These are phyloP conservation scores for Muscidifurax raptorellus DNA, from an alignment of 1,140 invertebrate genomes.

Conservation along the genomic window DNA sequence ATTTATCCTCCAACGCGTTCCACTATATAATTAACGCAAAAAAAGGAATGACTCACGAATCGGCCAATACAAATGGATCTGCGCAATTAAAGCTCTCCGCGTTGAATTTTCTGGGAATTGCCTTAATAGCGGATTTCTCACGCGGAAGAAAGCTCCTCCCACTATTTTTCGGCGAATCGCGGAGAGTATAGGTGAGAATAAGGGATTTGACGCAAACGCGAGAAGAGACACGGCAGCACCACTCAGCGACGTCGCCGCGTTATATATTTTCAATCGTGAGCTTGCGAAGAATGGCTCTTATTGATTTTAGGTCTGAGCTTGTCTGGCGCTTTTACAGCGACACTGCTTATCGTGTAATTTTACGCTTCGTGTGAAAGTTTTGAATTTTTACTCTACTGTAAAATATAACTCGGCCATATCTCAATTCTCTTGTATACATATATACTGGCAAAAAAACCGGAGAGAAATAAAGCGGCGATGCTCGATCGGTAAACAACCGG, in stretches of 20 bases:
- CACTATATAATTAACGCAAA: neutral
- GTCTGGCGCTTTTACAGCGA: neutral
- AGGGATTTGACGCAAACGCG: neutral
- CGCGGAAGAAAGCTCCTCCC: neutral
- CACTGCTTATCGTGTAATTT: neutral
- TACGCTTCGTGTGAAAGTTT: neutral
- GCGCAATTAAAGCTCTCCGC: no score
- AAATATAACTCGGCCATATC: no score
- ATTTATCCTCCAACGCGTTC: neutral
- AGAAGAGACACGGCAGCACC: conserved; percentile 53
- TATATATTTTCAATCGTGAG: conserved; percentile 63
- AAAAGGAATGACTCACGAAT: no score
- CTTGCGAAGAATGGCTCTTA: conserved; percentile 57
- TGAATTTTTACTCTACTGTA: no score
- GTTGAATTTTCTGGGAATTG: no score
- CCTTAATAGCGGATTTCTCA: no score
- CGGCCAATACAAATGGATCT: no score
- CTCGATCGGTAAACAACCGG: neutral
- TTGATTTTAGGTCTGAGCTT: conserved; percentile 55
- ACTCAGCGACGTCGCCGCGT: conserved; percentile 64
- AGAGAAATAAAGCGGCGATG: neutral
- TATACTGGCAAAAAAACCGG: no score
- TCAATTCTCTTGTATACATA: no score
- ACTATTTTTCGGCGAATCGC: no score
- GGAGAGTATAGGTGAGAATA: neutral